phyloP scores from a whole-genome alignment of 2,113 vertebrate genomes.

The Toxotes jaculatrix region DNA sequence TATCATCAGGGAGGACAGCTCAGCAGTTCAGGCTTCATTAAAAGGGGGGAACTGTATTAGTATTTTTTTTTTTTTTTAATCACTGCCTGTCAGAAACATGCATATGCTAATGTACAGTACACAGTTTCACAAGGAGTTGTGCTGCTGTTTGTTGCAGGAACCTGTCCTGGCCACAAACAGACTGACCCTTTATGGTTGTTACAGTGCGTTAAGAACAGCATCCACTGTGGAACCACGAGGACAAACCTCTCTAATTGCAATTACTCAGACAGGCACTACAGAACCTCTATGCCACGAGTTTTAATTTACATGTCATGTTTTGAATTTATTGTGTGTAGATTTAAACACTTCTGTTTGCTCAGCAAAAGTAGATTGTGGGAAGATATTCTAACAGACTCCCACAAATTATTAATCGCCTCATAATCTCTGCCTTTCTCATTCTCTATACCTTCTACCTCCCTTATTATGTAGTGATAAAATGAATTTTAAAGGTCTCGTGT shows the following conservation, averaged over 20 bases:
- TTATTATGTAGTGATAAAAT: conserved; percentile 24
- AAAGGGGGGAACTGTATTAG: conserved; percentile 36
- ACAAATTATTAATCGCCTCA: conserved; percentile 35
- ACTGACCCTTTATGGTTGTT: conserved; percentile 1
- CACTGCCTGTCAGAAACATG: conserved; percentile 21
- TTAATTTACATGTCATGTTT: not conserved
- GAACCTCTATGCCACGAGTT: not conserved
- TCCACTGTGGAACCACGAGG: not conserved
- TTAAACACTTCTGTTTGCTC: conserved; percentile 24
- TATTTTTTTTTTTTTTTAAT: conserved; percentile 19
- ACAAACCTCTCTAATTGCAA: not conserved
- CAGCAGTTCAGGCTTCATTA: conserved; percentile 63
- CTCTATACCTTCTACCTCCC: not conserved
- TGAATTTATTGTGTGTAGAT: conserved; percentile 5
- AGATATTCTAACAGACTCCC: conserved; percentile 9
- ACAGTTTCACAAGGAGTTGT: not conserved
- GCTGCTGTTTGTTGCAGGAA: not conserved
- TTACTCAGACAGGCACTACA: not conserved
- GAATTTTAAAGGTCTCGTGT: conserved; percentile 19
- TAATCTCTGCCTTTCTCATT: conserved; percentile 15
- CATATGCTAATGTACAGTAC: conserved; percentile 40
- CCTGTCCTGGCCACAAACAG: not conserved
- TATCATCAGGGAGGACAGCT: conserved; percentile 47
- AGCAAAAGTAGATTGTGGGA: not conserved
- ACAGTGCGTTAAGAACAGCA: not conserved